These are phyloP conservation scores for Kryptopterus vitreolus DNA, from an alignment of 2,797 vertebrate genomes.

Conservation along the genomic window DNA sequence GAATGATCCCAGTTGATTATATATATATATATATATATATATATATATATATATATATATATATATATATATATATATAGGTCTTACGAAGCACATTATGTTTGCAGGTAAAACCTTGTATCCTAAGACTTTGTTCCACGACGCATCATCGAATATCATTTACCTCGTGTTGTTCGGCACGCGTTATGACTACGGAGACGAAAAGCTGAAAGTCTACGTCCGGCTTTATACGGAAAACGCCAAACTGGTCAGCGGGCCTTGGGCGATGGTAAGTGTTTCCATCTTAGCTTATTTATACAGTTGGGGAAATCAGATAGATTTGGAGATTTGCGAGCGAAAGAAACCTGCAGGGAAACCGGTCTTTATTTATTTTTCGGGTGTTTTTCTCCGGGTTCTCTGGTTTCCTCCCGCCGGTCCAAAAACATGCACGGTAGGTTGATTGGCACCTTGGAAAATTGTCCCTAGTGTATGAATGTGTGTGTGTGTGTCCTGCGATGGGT, in stretches of 20 bases:
- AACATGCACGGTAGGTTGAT: too few species aligned
- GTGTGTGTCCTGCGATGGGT: too few species aligned
- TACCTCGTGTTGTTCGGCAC: constrained; percentile 70
- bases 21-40: too few species aligned
- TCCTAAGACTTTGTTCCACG: constrained; percentile 69
- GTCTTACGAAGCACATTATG: not conserved
- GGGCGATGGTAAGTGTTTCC: constrained; percentile 68
- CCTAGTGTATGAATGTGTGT: too few species aligned
- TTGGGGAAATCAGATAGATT: not conserved
- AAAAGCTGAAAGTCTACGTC: constrained; percentile 63
- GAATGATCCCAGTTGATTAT: not conserved
- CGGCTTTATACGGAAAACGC: constrained; percentile 60
- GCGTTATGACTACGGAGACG: constrained; percentile 65
- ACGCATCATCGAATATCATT: constrained; percentile 69
- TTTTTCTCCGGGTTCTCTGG: too few species aligned
- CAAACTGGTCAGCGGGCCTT: constrained; percentile 67
- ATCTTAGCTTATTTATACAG: not conserved
- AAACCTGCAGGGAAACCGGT: too few species aligned
- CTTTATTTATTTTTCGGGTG: too few species aligned
- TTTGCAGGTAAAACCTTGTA: constrained; percentile 46
- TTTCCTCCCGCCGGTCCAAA: too few species aligned
- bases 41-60: too few species aligned
- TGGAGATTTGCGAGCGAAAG: not conserved
- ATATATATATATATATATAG: too few species aligned
- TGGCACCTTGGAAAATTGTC: too few species aligned